Evolutionary conservation across 2,113 vertebrate genomes (phyloP).

Genomic region (Pycnonotus jocosus): DNA sequence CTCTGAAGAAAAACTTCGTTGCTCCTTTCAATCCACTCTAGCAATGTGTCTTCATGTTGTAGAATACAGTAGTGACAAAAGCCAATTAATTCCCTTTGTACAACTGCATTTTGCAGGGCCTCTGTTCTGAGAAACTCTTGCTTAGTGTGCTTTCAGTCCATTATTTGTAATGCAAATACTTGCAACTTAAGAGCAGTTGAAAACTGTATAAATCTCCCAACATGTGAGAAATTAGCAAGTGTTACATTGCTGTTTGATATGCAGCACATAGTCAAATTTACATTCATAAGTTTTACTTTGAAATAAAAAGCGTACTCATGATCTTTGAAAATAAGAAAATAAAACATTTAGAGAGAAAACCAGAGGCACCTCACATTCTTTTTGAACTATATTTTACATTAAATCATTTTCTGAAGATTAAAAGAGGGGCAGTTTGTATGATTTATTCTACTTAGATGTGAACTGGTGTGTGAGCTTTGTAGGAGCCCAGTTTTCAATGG

Average conservation of each 20-base stretch:
- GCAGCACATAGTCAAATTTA: slow-evolving; percentile 21
- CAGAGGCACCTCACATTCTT: not conserved
- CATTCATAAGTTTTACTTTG: not conserved
- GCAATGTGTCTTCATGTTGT: not conserved
- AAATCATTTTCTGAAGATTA: not conserved
- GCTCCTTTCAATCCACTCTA: not conserved
- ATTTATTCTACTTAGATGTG: not conserved
- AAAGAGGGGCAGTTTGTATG: not conserved
- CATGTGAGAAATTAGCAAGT: slow-evolving; percentile 50
- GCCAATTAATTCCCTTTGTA: slow-evolving; percentile 33
- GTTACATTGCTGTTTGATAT: slow-evolving; percentile 2
- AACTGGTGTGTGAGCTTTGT: not conserved
- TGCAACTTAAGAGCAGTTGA: slow-evolving; percentile 6
- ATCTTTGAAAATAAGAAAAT: not conserved
- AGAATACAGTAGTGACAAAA: not conserved
- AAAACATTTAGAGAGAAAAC: not conserved
- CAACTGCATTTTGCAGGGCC: not conserved
- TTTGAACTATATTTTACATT: not conserved
- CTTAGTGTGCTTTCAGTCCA: not conserved
- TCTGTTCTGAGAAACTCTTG: not conserved
- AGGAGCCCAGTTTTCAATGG: not conserved
- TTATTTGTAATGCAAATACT: slow-evolving; percentile 10
- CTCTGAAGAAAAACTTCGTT: not conserved
- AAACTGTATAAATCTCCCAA: slow-evolving; percentile 21
- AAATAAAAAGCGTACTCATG: not conserved